These are phyloP conservation scores for Mystacornis crossleyi DNA, from an alignment of 2,113 vertebrate genomes.

Conservation along the genomic window DNA sequence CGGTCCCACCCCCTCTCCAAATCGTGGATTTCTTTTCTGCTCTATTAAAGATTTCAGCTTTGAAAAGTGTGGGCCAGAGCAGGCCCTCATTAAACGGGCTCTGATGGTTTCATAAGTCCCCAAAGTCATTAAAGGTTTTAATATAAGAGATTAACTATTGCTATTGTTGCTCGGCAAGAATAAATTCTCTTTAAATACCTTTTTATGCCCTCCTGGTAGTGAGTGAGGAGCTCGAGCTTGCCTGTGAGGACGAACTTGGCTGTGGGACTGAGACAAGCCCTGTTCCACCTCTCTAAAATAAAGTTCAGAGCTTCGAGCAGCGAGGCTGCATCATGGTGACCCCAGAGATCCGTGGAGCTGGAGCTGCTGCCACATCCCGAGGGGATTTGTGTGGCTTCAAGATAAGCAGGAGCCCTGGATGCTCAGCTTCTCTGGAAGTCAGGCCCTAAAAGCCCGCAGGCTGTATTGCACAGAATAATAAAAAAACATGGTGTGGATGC, in stretches of 20 bases:
- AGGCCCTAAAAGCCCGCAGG: not conserved
- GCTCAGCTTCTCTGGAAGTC: not conserved
- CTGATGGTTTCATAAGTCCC: constrained; percentile 50
- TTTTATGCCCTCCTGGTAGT: not conserved
- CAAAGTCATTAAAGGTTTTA: constrained; percentile 7
- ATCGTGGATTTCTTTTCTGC: constrained; percentile 71
- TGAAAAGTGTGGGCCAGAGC: constrained; percentile 39
- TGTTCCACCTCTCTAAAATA: not conserved
- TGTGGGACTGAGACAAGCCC: not conserved
- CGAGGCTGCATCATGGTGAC: rapidly evolving
- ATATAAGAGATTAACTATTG: not conserved
- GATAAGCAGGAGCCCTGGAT: not conserved
- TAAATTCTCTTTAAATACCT: constrained; percentile 42
- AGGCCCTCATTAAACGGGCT: constrained; percentile 47
- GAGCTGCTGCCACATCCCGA: not conserved
- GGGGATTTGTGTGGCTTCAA: not conserved
- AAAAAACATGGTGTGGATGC: not conserved
- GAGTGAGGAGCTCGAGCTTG: not conserved
- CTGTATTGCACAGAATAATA: not conserved
- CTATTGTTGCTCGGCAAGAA: not conserved
- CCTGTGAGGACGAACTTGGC: not conserved
- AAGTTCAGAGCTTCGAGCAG: not conserved
- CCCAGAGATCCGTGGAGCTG: not conserved
- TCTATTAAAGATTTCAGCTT: constrained; percentile 66
- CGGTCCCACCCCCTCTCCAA: not conserved